These are phyloP conservation scores for Chrysogorgia sp. DNA, from an alignment of 92 coral and sea anemone genomes.

Conservation along the genomic window DNA sequence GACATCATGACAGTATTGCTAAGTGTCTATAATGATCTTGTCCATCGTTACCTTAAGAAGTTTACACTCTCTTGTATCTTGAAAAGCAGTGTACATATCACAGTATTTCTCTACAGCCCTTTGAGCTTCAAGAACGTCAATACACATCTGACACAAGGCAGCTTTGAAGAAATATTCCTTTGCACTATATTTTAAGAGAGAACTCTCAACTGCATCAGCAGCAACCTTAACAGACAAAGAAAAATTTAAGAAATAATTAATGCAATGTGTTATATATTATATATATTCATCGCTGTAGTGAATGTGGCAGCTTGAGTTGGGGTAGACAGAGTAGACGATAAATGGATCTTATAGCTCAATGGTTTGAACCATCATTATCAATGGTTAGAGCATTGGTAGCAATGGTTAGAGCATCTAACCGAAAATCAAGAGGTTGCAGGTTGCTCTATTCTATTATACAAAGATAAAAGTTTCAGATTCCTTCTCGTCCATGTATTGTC, in stretches of 20 bases:
- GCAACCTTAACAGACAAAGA: constrained; percentile 70
- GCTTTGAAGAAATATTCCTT: constrained; percentile 98
- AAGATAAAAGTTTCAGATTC: too few species aligned
- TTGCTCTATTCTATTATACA: too few species aligned
- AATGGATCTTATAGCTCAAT: too few species aligned
- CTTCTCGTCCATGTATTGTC: too few species aligned
- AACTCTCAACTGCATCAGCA: constrained; percentile 94
- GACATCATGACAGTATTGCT: background rate
- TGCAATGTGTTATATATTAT: background rate
- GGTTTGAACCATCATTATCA: too few species aligned
- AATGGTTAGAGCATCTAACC: too few species aligned
- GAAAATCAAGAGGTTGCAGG: too few species aligned
- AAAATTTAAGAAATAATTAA: background rate
- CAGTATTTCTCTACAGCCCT: constrained; percentile 92
- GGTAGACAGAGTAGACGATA: too few species aligned
- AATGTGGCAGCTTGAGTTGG: too few species aligned
- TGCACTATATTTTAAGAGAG: constrained; percentile 95
- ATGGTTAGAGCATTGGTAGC: too few species aligned
- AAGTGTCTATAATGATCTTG: background rate
- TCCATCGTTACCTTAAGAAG: constrained; percentile 67
- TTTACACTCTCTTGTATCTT: constrained; percentile 94
- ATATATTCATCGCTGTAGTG: too few species aligned
- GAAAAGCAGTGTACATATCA: constrained; percentile 98
- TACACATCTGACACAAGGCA: constrained; percentile 96
- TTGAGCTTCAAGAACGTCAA: constrained; percentile 88